Percentiles rank a stretch among this genome's conserved stretches.
These are phyloP conservation scores for Eristalis tenax DNA, from an alignment of 2,888 invertebrate species.

Conservation along the genomic window DNA sequence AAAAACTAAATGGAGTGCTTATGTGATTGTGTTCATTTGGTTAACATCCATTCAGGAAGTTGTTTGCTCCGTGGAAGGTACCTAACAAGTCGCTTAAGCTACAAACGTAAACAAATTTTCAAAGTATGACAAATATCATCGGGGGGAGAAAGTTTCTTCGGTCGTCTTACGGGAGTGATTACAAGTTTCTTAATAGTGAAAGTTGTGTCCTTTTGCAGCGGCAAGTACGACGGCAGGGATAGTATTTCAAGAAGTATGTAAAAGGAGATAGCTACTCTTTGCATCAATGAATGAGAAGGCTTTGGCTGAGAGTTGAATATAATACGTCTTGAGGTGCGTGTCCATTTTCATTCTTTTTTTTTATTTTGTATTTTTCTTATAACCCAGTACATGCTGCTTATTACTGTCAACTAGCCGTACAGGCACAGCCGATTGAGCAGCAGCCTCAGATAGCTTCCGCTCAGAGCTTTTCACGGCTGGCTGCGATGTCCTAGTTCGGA, in stretches of 20 bases:
- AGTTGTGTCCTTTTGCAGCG: slow-evolving; percentile 40
- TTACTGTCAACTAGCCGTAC: too few species aligned
- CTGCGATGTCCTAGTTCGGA: too few species aligned
- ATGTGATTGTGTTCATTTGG: slow-evolving; percentile 31
- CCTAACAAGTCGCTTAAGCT: slow-evolving; percentile 28
- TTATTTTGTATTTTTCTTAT: too few species aligned
- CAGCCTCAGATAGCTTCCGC: too few species aligned
- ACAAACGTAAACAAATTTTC: slow-evolving; percentile 40
- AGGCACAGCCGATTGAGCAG: too few species aligned
- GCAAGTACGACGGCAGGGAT: background rate
- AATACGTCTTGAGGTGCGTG: too few species aligned
- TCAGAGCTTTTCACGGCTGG: too few species aligned
- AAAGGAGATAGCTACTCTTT: too few species aligned
- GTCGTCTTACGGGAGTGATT: slow-evolving; percentile 56
- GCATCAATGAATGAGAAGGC: background rate
- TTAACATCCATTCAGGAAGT: slow-evolving; percentile 32
- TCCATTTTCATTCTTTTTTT: too few species aligned
- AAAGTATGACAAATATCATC: slow-evolving; percentile 58
- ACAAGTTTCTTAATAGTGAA: slow-evolving; percentile 56
- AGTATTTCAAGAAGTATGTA: background rate
- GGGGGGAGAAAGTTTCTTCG: slow-evolving; percentile 55
- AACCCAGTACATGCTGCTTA: too few species aligned
- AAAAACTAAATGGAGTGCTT: background rate
- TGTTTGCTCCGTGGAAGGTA: slow-evolving; percentile 36
- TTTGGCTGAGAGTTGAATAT: too few species aligned